These are phyloP conservation scores for Mylabris sibirica DNA, from an alignment of 2,888 invertebrate species.

Conservation along the genomic window DNA sequence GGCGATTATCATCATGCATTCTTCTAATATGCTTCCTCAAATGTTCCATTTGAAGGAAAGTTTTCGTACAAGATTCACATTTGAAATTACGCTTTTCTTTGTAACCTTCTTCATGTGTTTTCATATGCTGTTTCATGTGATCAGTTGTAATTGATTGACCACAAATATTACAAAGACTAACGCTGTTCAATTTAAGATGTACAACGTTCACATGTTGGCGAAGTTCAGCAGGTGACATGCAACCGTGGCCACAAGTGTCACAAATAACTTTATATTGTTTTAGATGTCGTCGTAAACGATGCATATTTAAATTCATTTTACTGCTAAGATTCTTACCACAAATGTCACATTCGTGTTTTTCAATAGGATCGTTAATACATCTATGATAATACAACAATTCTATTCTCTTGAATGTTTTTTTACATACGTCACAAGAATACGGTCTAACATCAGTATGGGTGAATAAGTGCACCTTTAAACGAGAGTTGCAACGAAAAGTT, in stretches of 20 bases:
- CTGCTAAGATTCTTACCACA: constrained; percentile 26
- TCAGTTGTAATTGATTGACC: constrained; percentile 56
- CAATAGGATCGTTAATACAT: neutral
- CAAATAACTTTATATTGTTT: constrained; percentile 65
- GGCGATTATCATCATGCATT: constrained; percentile 47
- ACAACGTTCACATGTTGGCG: constrained; percentile 47
- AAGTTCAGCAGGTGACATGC: constrained; percentile 49
- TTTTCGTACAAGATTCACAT: constrained; percentile 49
- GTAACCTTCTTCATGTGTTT: constrained; percentile 49
- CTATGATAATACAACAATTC: neutral
- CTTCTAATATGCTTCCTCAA: constrained; percentile 45
- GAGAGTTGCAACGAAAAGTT: neutral
- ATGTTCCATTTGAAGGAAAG: constrained; percentile 47
- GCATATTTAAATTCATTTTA: constrained; percentile 37
- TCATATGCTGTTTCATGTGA: constrained; percentile 45
- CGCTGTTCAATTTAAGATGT: constrained; percentile 42
- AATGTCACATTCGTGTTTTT: constrained; percentile 13
- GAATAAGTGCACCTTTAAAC: neutral
- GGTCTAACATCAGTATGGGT: neutral
- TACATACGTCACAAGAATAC: neutral
- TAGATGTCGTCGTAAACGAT: constrained; percentile 64
- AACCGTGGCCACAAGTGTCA: constrained; percentile 47
- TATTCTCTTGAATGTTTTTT: neutral
- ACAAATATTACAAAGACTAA: constrained; percentile 62
- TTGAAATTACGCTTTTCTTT: constrained; percentile 45